Evolutionary conservation across 2,888 invertebrate genomes (phyloP), one percentile per base, ranked within the genome.

Genomic region (Phragmatobia fuliginosa): DNA sequence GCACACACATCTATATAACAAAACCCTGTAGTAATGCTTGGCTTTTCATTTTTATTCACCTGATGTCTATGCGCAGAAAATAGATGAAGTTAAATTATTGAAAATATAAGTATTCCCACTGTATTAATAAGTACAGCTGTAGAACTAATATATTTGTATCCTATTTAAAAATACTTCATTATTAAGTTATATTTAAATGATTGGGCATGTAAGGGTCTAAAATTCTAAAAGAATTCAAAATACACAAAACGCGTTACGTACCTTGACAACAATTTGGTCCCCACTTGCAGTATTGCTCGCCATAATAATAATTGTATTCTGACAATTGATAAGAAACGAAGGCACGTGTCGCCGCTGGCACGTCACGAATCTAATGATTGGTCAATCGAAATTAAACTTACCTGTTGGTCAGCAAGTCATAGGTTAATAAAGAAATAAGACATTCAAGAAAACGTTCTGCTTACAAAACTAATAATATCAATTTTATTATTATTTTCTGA

Each of bases 351-450:
- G 49, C 33, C 28, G 16, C n/a, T 14, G 7, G 28, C 61, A 61
- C 64, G 52, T 4, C 52, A 25, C 66, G 25, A 21, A 32, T 41
- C 56, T 41, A 68, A 68, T 68, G 68, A 63, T n/a, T 58, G 59
- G 45, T 28, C 68, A 63, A 36, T 56, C 21, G n/a, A 32, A 58
- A 66, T 52, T 16, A 25, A 52, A 16, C 28, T 32, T 18, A n/a
- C 52, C 56, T 52, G n/a, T 31, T 56, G 38, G 49, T 31, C n/a
- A 25, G 6, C 32, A 14, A 32, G 63, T 32, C 63, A n/a, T 32
- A 49, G 45, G 18, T n/a, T 32, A 21, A 63, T 49, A 49, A 32
- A 6, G 0, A 18, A 32, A n/a, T 21, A 16, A 16, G 49, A 32
- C 2, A 32, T 45, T 63, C n/a, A 6, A n/a, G 21, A 14, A 49